Evolutionary conservation across 2,888 invertebrate species (phyloP), one percentile per base, ranked within the genome.

Genomic region (Peribatodes rhomboidaria): DNA sequence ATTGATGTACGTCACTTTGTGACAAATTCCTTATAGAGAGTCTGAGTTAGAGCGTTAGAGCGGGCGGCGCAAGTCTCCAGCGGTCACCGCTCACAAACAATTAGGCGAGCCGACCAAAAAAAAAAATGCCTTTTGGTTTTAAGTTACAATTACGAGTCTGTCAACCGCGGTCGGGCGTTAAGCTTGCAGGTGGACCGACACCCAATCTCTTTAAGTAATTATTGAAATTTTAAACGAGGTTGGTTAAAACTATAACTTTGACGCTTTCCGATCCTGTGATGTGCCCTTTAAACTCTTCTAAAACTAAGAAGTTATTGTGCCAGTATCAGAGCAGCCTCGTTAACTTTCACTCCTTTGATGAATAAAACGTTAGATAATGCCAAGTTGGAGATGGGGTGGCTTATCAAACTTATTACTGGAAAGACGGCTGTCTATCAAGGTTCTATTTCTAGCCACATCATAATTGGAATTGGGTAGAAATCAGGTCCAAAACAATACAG

Each of bases 311-410:
- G 35, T 46, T 56, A 61, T 42, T 46, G 31, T 63, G 27, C n/a
- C 18, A 18, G 18, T 50, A 33, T 39, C 39, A 46, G 44, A 62
- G 50, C 41, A 31, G 14, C 37, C 11, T 22, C 14, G 20, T 46
- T 14, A 63, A 58, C 58, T 58, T 53, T 42, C 53, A 35, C 41
- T 46, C 47, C 53, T 63, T 63, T 58, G 63, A 63, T 58, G 39
- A 52, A 41, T 46, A 37, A 57, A 63, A 44, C 33, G 41, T 49
- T 55, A 49, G 20, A 61, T 42, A 57, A 63, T 63, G 35, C 55
- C 33, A 39, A 39, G 44, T 56, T 57, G 20, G 37, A 18, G 54
- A 16, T 35, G 27, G 44, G 61, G 4, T 41, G 27, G 31, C 53
- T 49, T 33, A 47, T 37, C 31, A 42, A 61, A 63, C 44, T 39